Evolutionary conservation across 2,113 vertebrate genomes (phyloP), one percentile per base, ranked within the genome.

Genomic region (Crotalus horridus): DNA sequence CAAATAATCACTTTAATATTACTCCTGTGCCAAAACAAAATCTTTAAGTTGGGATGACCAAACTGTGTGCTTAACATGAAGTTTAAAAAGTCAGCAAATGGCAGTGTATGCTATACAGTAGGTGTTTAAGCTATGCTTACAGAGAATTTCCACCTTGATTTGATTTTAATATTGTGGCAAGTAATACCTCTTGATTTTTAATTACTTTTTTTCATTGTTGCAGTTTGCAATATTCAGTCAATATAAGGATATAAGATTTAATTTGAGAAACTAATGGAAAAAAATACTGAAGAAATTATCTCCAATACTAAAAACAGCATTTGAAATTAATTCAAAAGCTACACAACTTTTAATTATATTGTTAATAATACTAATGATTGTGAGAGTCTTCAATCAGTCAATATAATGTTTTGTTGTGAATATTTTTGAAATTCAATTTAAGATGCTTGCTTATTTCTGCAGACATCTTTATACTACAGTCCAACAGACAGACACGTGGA

Each of bases 391-490:
- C 91, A 74, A n/a, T 94, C 56, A 48, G 29, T 93, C 85, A 54
- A 56, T 23, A 93, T 93, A 93, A 74, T 59, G 13, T 56, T 10
- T 89, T 85, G 46, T 90, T 56, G 90, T 2, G 46, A 91, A 91
- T 1, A 54, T 11, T 51, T 89, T 39, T 43, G 93, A 89, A 95
- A 91, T 85, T 46, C 90, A 53, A 39, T 91, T 29, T 53, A 94
- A 46, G 48, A 54, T 9, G 0, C 85, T 4, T 33, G 51, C 97
- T 97, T 98, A 87, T 98, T 95, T 96, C 97, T 97, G 95, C 98
- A 99, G 99, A 97, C 98, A 58, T 99, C 99, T 64, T 97, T 99
- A 58, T 98, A 98, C 96, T 98, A 98, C 90, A 95, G 98, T 94
- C 97, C 98, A 91, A 96, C 98, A 91, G 98, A 99, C 93, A 98